Conservation (phyloP, 2,113 vertebrate species). For the Cephalopterus ornatus region DNA sequence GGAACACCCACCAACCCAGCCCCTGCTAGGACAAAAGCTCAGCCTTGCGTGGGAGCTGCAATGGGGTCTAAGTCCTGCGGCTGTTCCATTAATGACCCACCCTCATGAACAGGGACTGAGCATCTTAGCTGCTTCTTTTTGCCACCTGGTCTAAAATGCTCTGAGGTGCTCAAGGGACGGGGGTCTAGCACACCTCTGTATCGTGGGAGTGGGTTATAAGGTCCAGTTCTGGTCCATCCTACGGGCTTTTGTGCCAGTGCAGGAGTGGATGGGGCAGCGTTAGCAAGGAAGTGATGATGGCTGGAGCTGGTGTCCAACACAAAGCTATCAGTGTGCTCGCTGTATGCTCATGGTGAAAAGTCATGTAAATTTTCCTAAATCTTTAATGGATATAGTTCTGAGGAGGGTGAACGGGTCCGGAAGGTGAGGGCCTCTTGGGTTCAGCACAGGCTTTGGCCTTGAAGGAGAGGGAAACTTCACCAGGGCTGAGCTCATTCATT, state of each 20-base stretch:
- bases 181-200: neutral
- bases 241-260: neutral
- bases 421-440: neutral
- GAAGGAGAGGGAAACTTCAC: neutral
- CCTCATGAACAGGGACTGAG: neutral
- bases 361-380: neutral
- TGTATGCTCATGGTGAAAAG: neutral
- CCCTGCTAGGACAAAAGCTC: neutral
- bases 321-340: neutral
- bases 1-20: rapidly evolving
- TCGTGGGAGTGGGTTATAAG: rapidly evolving
- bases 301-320: neutral
- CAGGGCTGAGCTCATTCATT: neutral
- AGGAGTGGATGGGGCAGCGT: neutral
- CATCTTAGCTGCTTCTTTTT: neutral
- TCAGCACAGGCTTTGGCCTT: neutral
- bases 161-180: neutral
- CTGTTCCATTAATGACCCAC: neutral
- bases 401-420: neutral
- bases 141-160: neutral
- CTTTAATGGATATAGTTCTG: neutral
- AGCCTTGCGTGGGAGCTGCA: neutral
- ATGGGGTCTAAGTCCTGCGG: neutral
- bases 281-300: neutral
- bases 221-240: neutral